Conservation (phyloP, 2,797 vertebrate genomes). For the Falco naumanni region DNA sequence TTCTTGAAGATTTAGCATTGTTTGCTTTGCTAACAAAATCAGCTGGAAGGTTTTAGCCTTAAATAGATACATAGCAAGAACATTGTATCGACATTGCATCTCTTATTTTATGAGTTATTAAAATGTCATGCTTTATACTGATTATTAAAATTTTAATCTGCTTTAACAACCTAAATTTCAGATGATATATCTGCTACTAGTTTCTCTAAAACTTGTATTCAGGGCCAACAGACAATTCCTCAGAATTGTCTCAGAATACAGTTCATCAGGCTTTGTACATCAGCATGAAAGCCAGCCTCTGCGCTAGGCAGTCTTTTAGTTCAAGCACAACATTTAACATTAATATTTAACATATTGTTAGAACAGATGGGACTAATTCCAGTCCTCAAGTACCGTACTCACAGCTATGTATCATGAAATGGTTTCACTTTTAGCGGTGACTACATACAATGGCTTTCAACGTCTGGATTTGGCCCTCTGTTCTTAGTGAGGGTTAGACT, state of each 20-base stretch:
- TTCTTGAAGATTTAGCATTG: background rate
- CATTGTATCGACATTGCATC: background rate
- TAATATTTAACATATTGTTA: slow-evolving; percentile 15
- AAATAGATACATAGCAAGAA: background rate
- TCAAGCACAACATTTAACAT: background rate
- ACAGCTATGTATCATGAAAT: background rate
- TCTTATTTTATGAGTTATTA: background rate
- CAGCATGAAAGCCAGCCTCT: background rate
- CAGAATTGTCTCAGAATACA: background rate
- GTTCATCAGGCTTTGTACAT: background rate
- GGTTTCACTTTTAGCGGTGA: background rate
- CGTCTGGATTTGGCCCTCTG: background rate
- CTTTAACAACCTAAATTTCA: background rate
- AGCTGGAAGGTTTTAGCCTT: background rate
- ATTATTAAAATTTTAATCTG: background rate
- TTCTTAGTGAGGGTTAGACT: background rate
- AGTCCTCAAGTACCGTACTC: background rate
- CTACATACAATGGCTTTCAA: background rate
- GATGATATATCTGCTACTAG: background rate
- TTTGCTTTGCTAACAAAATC: background rate
- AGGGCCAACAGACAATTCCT: background rate
- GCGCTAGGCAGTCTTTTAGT: background rate
- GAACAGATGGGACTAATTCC: slow-evolving; percentile 28
- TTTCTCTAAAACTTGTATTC: background rate
- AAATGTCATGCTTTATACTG: background rate